Evolutionary conservation across 2,888 invertebrate genomes (phyloP).

Genomic region (Dichetophora obliterata): DNA sequence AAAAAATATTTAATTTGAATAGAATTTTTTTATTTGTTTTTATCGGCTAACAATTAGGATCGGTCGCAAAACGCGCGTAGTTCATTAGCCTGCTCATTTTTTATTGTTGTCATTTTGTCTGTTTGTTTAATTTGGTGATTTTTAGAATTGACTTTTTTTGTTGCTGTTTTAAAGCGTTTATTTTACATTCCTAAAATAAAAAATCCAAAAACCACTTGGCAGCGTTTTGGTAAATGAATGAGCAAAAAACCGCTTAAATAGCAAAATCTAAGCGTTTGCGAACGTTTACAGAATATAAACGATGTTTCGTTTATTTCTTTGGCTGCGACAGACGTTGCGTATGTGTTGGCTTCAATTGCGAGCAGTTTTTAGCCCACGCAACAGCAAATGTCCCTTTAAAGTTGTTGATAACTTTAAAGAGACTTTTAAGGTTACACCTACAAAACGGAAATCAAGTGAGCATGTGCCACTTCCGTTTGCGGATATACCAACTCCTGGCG

Average conservation of each 20-base stretch:
- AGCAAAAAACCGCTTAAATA: slow-evolving; percentile 9
- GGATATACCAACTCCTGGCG: slow-evolving; percentile 71
- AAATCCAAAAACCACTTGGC: too few relatives aligned
- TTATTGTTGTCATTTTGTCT: background rate
- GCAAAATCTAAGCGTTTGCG: background rate
- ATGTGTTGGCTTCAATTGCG: slow-evolving; percentile 31
- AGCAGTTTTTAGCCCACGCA: background rate
- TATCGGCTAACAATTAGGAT: slow-evolving; percentile 7
- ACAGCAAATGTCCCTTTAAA: background rate
- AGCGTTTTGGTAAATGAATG: slow-evolving; percentile 9
- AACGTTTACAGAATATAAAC: slow-evolving; percentile 21
- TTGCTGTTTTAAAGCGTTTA: background rate
- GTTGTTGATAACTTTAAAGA: background rate
- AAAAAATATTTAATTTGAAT: background rate
- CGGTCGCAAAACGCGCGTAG: background rate
- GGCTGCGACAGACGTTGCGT: slow-evolving; percentile 23
- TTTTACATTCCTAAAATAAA: background rate
- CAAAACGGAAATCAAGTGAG: background rate
- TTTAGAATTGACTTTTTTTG: background rate
- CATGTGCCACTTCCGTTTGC: slow-evolving; percentile 23
- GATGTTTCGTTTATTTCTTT: slow-evolving; percentile 21
- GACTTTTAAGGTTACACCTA: background rate
- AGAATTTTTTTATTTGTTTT: background rate
- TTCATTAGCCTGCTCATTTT: slow-evolving; percentile 15
- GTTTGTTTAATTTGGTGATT: background rate